Evolutionary conservation across 2,797 vertebrate species (phyloP).

Genomic region (Sebastes matsubarae): DNA sequence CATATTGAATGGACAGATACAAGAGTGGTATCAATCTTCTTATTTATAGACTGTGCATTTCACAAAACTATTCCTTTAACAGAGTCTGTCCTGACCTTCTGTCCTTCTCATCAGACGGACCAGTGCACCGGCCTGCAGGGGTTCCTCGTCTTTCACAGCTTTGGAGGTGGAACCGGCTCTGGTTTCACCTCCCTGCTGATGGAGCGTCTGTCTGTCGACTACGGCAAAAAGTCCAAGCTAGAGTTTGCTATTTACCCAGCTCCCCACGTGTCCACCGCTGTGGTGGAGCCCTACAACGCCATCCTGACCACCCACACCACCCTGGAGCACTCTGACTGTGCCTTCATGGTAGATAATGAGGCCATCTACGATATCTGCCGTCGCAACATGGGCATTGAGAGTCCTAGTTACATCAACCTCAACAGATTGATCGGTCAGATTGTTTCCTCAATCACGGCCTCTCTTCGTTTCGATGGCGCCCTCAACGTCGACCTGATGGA

Average conservation of each 20-base stretch:
- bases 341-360: conserved; percentile 74
- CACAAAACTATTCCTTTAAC: background rate
- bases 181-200: conserved; percentile 27
- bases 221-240: conserved; percentile 42
- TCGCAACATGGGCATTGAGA: background rate
- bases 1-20: background rate
- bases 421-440: conserved; percentile 67
- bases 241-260: conserved; percentile 77
- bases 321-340: conserved; percentile 77
- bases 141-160: conserved; percentile 67
- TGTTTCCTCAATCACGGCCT: conserved; percentile 68
- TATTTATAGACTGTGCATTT: too few species aligned
- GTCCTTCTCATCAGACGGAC: conserved; percentile 60
- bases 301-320: conserved; percentile 77
- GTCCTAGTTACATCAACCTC: conserved; percentile 62
- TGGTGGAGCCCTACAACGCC: conserved; percentile 74
- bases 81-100: conserved; percentile 24
- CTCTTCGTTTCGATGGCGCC: conserved; percentile 67
- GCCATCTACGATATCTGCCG: background rate
- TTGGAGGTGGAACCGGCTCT: conserved; percentile 55
- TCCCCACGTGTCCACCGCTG: conserved; percentile 72
- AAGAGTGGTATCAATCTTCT: background rate
- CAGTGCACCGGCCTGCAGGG: conserved; percentile 77
- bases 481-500: conserved; percentile 70
- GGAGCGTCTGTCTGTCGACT: conserved; percentile 71